These are phyloP conservation scores for Axis porcinus DNA, from an alignment of 2,113 vertebrate species.

Conservation along the genomic window DNA sequence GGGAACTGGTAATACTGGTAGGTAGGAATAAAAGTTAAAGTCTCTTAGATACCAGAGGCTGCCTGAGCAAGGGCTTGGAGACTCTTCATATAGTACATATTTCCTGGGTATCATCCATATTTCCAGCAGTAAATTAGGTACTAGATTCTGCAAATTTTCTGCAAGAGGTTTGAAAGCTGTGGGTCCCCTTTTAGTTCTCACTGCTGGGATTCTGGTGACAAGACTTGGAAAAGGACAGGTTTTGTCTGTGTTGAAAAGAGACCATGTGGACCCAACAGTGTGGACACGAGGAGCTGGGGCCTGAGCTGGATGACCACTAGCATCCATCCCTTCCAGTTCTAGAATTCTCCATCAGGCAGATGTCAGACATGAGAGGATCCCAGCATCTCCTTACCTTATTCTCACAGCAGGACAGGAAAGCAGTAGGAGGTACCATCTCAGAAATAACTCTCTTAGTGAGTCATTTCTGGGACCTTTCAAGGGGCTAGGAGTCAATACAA, in stretches of 20 bases:
- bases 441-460: background rate
- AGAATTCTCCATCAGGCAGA: background rate
- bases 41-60: background rate
- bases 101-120: background rate
- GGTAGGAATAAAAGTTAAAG: background rate
- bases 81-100: background rate
- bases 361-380: background rate
- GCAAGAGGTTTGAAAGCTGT: background rate
- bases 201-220: background rate
- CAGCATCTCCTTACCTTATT: background rate
- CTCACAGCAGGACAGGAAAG: background rate
- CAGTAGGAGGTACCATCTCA: background rate
- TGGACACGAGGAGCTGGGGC: background rate
- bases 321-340: background rate
- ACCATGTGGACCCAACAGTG: background rate
- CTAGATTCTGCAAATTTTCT: background rate
- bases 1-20: background rate
- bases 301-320: rapidly evolving
- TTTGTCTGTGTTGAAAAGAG: background rate
- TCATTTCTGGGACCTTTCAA: background rate
- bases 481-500: background rate
- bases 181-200: background rate
- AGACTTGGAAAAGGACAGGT: background rate
- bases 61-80: background rate
- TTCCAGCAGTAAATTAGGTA: background rate